Percentiles rank a stretch among this genome's conserved stretches.
phyloP scores from a whole-genome alignment of 2,113 vertebrate species.

The Phyllostomus hastatus region DNA sequence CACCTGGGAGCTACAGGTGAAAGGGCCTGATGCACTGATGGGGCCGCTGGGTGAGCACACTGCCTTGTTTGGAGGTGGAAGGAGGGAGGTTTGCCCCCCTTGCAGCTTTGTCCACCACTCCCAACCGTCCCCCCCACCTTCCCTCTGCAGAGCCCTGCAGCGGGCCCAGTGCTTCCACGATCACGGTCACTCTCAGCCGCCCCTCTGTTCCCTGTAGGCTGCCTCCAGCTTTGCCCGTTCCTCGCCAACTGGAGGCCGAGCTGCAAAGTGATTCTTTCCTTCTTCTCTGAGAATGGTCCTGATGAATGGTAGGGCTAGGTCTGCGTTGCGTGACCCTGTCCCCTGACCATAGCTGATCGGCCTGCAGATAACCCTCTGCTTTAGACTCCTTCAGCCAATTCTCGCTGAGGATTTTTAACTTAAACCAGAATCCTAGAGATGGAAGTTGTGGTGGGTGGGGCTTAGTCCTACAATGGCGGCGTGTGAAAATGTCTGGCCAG shows the following conservation, averaged over 20 bases:
- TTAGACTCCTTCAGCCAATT: background rate
- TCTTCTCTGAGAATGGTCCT: background rate
- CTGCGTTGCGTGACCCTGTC: background rate
- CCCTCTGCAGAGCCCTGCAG: background rate
- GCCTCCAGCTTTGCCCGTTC: background rate
- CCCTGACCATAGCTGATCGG: background rate
- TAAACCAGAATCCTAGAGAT: background rate
- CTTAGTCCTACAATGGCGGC: background rate
- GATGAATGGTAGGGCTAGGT: background rate
- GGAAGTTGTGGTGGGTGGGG: background rate
- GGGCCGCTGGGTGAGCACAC: background rate
- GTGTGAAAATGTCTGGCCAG: background rate
- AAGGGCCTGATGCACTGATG: background rate
- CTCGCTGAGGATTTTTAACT: background rate
- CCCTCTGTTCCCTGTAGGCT: background rate
- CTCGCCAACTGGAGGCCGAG: background rate
- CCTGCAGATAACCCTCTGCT: background rate
- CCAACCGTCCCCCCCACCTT: background rate
- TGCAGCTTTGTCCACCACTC: background rate
- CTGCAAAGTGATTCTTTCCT: background rate
- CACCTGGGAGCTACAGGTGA: background rate
- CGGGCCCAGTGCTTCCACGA: background rate
- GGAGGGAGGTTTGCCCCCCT: background rate
- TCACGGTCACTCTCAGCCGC: background rate
- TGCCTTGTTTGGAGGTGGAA: background rate